Conservation (phyloP, 2,888 invertebrate species). For the Chymomyza amoena region DNA sequence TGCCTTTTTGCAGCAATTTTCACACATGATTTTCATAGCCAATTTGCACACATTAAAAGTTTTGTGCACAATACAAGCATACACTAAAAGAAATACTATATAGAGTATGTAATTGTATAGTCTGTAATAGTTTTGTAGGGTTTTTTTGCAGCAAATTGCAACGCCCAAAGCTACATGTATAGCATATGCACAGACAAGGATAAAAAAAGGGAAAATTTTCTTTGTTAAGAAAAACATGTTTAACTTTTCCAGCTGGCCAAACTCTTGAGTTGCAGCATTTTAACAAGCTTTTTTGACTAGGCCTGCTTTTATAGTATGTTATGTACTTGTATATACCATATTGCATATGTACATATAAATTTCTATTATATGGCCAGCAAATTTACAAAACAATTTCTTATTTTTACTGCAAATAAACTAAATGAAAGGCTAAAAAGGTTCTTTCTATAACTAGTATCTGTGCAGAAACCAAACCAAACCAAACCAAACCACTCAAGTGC, state of each 20-base stretch:
- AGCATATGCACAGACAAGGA: conserved; percentile 7
- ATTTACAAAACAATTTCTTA: conserved; percentile 54
- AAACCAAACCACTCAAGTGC: background rate
- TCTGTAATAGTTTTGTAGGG: background rate
- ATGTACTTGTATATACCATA: background rate
- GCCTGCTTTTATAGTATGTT: background rate
- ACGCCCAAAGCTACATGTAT: conserved; percentile 45
- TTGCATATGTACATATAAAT: conserved; percentile 24
- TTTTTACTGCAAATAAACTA: conserved; percentile 19
- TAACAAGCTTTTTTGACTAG: background rate
- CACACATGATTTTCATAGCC: conserved; percentile 66
- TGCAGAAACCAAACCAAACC: background rate
- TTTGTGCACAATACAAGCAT: conserved; percentile 14
- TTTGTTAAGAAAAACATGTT: conserved; percentile 5
- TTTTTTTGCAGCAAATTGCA: conserved; percentile 29
- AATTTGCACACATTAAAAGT: conserved; percentile 69
- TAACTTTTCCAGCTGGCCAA: background rate
- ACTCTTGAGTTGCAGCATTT: background rate
- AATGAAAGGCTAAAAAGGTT: conserved; percentile 16
- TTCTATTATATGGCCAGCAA: conserved; percentile 48
- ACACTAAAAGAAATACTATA: background rate
- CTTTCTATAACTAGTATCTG: background rate
- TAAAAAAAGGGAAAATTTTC: background rate
- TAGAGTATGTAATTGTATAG: background rate
- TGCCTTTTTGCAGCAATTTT: conserved; percentile 37